phyloP scores from a whole-genome alignment of 2,113 vertebrate genomes.

The Tachycineta bicolor region DNA sequence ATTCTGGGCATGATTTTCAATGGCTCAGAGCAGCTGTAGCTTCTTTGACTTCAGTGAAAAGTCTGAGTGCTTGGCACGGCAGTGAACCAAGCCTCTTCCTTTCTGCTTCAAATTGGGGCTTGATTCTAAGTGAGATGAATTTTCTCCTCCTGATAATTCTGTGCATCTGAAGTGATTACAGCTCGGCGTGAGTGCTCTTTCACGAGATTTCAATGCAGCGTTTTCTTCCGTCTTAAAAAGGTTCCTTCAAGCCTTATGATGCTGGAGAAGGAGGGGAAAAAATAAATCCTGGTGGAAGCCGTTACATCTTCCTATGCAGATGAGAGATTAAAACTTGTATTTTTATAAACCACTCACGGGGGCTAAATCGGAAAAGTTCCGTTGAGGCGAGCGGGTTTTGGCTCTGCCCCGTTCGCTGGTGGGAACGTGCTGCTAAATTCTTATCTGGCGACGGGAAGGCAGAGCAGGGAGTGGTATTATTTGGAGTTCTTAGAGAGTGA shows the following conservation, averaged over 20 bases:
- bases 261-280: background rate
- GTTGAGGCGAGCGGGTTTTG: slow-evolving; percentile 12
- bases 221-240: slow-evolving; percentile 62
- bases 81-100: slow-evolving; percentile 62
- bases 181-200: slow-evolving; percentile 63
- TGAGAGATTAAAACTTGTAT: slow-evolving; percentile 44
- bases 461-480: slow-evolving; percentile 28
- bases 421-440: slow-evolving; percentile 10
- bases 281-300: slow-evolving; percentile 5
- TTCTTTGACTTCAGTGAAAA: slow-evolving; percentile 58
- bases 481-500: slow-evolving; percentile 69
- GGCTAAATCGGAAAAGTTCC: slow-evolving; percentile 34
- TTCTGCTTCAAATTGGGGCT: slow-evolving; percentile 63
- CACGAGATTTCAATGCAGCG: slow-evolving; percentile 49
- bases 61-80: slow-evolving; percentile 60
- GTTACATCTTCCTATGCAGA: slow-evolving; percentile 31
- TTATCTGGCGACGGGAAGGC: background rate
- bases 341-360: slow-evolving; percentile 24
- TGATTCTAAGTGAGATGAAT: slow-evolving; percentile 68
- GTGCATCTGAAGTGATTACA: slow-evolving; percentile 71
- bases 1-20: slow-evolving; percentile 45
- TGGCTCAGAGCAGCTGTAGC: slow-evolving; percentile 55
- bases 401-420: background rate
- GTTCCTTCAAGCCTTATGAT: slow-evolving; percentile 37
- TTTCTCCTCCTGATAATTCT: slow-evolving; percentile 69